phyloP scores from a whole-genome alignment of 2,113 vertebrate genomes.

The Catharus bicknelli region DNA sequence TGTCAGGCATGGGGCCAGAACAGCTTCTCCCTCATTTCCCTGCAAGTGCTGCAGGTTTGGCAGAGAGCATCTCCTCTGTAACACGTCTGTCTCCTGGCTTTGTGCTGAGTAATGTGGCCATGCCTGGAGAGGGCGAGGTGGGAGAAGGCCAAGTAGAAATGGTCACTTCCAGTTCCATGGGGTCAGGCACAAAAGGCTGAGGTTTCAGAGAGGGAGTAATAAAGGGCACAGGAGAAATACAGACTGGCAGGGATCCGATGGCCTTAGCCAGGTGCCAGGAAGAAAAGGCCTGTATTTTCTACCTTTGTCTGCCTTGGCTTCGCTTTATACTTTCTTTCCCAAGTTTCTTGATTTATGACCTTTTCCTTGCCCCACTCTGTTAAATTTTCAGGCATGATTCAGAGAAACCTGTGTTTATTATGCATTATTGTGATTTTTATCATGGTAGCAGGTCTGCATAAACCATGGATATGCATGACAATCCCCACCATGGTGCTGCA shows the following conservation, averaged over 20 bases:
- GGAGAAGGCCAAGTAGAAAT: neutral
- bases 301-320: neutral
- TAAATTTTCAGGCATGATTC: neutral
- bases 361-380: neutral
- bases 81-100: accelerated
- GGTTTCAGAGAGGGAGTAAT: neutral
- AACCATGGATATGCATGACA: accelerated
- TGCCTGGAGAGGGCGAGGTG: accelerated
- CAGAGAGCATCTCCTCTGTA: neutral
- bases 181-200: neutral
- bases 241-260: neutral
- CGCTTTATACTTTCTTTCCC: neutral
- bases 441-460: neutral
- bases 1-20: accelerated
- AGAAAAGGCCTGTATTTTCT: neutral
- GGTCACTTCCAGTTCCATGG: accelerated
- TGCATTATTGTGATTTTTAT: neutral
- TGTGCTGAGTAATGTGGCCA: accelerated
- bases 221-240: neutral
- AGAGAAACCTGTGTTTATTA: neutral
- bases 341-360: neutral
- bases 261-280: neutral
- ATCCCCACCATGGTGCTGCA: neutral
- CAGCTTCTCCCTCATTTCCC: neutral
- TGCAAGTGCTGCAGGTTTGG: accelerated